Percentiles rank a stretch among this genome's conserved stretches.
Conservation (phyloP, 2,113 vertebrate species). For the Aythya baeri region DNA sequence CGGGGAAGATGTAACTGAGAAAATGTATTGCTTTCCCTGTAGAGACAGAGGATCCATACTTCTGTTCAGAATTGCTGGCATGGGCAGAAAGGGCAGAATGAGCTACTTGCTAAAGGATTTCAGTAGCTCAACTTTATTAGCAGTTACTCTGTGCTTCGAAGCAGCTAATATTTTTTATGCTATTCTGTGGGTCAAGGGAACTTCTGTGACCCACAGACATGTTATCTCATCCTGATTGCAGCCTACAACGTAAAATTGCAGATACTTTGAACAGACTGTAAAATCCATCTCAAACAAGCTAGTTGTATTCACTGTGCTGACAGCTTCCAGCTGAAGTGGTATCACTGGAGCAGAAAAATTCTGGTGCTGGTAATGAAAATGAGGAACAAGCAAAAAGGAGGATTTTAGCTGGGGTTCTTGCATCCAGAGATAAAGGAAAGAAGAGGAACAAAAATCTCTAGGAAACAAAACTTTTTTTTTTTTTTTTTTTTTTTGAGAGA, state of each 20-base stretch:
- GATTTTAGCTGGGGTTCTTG: background rate
- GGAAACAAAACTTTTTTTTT: rapidly evolving
- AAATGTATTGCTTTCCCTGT: background rate
- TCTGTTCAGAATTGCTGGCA: background rate
- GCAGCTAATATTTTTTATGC: background rate
- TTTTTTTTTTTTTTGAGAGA: background rate
- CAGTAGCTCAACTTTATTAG: background rate
- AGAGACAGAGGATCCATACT: background rate
- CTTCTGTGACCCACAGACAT: background rate
- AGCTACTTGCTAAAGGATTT: background rate
- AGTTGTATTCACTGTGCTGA: background rate
- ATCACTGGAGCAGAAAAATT: background rate
- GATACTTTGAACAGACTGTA: background rate
- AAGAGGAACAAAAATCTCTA: too few species aligned
- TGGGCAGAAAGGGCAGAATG: background rate
- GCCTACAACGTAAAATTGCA: background rate
- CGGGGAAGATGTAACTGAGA: background rate
- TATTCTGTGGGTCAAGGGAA: background rate
- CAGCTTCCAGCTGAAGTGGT: background rate
- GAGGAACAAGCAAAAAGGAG: background rate
- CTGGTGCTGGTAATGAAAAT: background rate
- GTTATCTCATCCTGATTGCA: background rate
- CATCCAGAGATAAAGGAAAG: rapidly evolving
- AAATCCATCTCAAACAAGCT: background rate
- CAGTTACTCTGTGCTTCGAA: background rate